phyloP scores from a whole-genome alignment of 2,888 invertebrate species.

The Melanargia galathea region DNA sequence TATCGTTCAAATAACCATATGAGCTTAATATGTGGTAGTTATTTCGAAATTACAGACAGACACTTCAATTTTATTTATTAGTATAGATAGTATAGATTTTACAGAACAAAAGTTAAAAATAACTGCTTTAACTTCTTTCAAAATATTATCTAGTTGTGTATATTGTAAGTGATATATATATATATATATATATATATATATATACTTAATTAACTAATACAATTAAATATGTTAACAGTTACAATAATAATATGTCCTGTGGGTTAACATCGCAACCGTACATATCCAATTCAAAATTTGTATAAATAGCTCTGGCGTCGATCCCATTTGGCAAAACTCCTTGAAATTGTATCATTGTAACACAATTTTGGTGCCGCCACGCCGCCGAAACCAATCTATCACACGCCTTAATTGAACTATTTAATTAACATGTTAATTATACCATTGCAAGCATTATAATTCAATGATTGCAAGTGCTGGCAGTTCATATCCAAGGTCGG shows the following conservation, averaged over 20 bases:
- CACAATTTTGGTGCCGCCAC: slow-evolving; percentile 2
- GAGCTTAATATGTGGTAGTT: no score
- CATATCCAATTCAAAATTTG: slow-evolving; percentile 41
- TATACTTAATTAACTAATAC: background rate
- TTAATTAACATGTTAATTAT: slow-evolving; percentile 7
- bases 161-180: no score
- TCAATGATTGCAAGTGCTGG: slow-evolving; percentile 1
- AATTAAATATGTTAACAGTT: background rate
- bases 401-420: slow-evolving; percentile 19
- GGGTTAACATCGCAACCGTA: slow-evolving; percentile 31
- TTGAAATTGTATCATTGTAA: slow-evolving; percentile 20
- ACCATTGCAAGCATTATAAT: no score
- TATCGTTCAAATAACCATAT: no score
- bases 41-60: no score
- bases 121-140: no score
- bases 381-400: slow-evolving; percentile 11
- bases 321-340: slow-evolving; percentile 52
- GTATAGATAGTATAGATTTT: no score
- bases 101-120: no score
- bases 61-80: no score
- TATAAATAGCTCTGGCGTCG: slow-evolving; percentile 55
- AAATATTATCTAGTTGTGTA: no score
- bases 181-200: no score
- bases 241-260: background rate
- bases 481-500: slow-evolving; percentile 10